Evolutionary conservation across 2,888 invertebrate genomes (phyloP), one percentile per base, ranked within the genome.

Genomic region (Plutella xylostella): DNA sequence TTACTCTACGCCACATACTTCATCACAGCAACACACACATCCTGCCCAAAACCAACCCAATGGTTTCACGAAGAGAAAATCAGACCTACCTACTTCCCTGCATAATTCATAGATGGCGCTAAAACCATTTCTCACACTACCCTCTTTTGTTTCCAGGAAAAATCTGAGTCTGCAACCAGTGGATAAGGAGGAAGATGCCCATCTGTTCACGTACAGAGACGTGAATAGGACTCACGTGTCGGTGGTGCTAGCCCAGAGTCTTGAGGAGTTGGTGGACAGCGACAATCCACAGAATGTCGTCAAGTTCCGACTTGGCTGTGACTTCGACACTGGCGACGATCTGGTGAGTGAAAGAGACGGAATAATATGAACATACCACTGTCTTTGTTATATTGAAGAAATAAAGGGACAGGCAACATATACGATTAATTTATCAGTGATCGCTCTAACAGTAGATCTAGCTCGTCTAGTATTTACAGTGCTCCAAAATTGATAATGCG

Each of bases 201-300:
- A 86, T 45, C 90, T 90, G 65, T 93, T 93, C 74, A 86, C 88
- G 4, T 89, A 90, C 68, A 85, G 88, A 33, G 92, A 93, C 60
- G 69, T 92, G 43, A 94, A 94, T 75, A 76, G 87, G 17, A 92
- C 93, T 0, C 90, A 90, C 51, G 89, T 95, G 51, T 89, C 93
- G 4, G 86, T 95, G 42, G 84, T 90, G 45, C 73, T 95, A 49
- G 90, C 92, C 0, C 89, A 90, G 69, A 90, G 92, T 2, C 76
- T 95, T 52, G 94, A 94, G 60, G 86, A 90, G 43, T 79, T 94
- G 37, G 94, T 94, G 18, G 94, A 95, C 79, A 87, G 89, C 17
- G 92, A 92, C 61, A 85, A 86, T 42, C 93, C 93, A 0, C 89
- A 91, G 65, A 94, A 93, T 71, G 88, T 94, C 40, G 86, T 94